Evolutionary conservation across 2,113 vertebrate genomes (phyloP).

Genomic region (Herpailurus yagouaroundi): DNA sequence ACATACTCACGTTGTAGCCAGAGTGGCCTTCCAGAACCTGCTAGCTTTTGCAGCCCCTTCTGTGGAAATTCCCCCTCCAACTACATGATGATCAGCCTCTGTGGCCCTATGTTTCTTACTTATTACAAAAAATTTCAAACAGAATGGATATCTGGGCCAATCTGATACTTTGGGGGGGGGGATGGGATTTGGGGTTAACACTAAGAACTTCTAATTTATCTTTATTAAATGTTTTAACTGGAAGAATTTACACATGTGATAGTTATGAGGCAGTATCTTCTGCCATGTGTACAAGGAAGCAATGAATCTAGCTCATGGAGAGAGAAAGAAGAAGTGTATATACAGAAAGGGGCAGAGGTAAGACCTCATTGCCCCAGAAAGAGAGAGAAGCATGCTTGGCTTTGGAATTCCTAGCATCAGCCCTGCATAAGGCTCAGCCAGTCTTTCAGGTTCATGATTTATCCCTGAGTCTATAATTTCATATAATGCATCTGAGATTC

Average conservation of each 20-base stretch:
- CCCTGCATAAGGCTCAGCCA: background rate
- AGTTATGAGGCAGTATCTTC: background rate
- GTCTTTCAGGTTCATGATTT: slow-evolving; percentile 42
- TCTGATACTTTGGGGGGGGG: background rate
- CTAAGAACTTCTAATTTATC: background rate
- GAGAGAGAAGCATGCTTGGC: background rate
- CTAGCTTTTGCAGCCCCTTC: background rate
- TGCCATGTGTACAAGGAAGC: background rate
- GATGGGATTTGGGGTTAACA: background rate
- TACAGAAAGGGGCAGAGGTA: background rate
- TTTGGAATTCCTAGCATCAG: background rate
- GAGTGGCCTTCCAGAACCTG: background rate
- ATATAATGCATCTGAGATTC: background rate
- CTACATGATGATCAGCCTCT: background rate
- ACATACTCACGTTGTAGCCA: background rate
- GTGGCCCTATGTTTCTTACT: background rate
- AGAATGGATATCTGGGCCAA: background rate
- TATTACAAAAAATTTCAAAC: background rate
- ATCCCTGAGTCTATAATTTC: slow-evolving; percentile 31
- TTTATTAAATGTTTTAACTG: slow-evolving; percentile 8
- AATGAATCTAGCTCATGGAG: background rate
- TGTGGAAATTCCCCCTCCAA: background rate
- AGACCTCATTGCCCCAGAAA: background rate
- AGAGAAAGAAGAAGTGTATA: background rate
- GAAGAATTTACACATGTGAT: background rate